These are phyloP conservation scores for Limnothrissa miodon DNA, from an alignment of 2,113 vertebrate genomes.

Conservation along the genomic window DNA sequence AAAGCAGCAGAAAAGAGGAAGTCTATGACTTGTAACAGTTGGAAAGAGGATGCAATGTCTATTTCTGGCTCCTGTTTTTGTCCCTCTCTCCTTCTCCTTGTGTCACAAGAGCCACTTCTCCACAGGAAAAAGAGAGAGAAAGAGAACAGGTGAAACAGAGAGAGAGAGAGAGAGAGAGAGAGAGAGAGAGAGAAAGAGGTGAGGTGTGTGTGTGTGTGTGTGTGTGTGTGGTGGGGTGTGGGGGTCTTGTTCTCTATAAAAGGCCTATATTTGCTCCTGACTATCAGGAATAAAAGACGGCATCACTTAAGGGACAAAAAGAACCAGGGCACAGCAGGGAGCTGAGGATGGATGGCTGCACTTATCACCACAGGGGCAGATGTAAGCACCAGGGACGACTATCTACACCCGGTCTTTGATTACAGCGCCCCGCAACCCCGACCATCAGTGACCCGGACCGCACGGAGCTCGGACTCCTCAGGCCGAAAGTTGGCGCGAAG, in stretches of 20 bases:
- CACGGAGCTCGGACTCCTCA: not conserved
- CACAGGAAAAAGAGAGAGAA: not conserved
- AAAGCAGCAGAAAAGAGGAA: not conserved
- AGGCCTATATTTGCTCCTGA: not conserved
- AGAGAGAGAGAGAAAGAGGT: not conserved
- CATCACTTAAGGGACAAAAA: not conserved
- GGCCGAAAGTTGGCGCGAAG: not conserved
- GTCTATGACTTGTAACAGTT: not conserved
- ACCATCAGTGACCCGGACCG: not conserved
- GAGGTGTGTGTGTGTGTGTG: no score
- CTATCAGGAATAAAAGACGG: not conserved
- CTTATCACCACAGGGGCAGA: not conserved
- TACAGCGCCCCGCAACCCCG: conserved; percentile 29
- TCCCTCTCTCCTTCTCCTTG: not conserved
- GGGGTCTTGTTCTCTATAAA: not conserved
- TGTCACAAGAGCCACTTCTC: not conserved
- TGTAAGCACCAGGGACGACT: not conserved
- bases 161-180: not conserved
- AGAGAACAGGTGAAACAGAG: not conserved
- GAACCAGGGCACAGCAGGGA: not conserved
- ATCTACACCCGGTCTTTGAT: not conserved
- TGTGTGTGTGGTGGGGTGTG: not conserved
- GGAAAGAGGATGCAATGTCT: not conserved
- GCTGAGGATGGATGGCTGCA: not conserved
- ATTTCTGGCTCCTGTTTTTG: not conserved